A percentile compares a stretch with the other conserved stretches of the same genome.
phyloP scores from a whole-genome alignment of 1,140 invertebrate species.

The Panulirus ornatus region DNA sequence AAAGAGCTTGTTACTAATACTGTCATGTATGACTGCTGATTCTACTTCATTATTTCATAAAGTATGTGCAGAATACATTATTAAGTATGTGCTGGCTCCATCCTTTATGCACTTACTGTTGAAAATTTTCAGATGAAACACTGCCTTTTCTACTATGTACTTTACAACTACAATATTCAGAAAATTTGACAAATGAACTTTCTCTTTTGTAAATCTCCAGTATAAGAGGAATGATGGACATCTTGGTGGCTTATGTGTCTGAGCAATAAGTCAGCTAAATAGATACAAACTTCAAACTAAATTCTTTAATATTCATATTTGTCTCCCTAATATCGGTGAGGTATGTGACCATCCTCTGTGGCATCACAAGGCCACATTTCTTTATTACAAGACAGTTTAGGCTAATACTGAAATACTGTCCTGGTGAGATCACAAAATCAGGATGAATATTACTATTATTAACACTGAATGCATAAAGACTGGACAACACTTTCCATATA shows the following conservation, averaged over 20 bases:
- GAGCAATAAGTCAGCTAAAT: slow-evolving; percentile 20
- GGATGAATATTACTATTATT: not conserved
- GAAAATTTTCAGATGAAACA: slow-evolving; percentile 22
- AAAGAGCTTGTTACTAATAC: slow-evolving; percentile 36
- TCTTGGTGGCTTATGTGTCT: slow-evolving; percentile 9
- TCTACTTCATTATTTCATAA: slow-evolving; percentile 31
- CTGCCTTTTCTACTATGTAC: slow-evolving; percentile 36
- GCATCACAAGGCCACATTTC: not conserved
- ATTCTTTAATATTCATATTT: not conserved
- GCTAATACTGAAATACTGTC: slow-evolving; percentile 17
- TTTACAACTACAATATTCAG: not conserved
- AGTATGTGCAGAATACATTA: slow-evolving; percentile 42
- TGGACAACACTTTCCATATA: slow-evolving; percentile 49
- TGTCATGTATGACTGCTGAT: slow-evolving; percentile 26
- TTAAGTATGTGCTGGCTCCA: slow-evolving; percentile 28
- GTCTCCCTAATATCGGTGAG: not conserved
- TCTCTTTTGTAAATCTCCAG: slow-evolving; percentile 11
- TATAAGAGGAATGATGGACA: slow-evolving; percentile 38
- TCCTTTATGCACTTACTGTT: slow-evolving; percentile 40
- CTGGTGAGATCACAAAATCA: slow-evolving; percentile 29
- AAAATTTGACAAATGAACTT: not conserved
- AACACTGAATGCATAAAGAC: slow-evolving; percentile 31
- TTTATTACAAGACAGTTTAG: not conserved
- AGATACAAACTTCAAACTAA: not conserved
- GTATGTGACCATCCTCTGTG: not conserved